phyloP scores from a whole-genome alignment of 2,113 vertebrate genomes.

The Scortum barcoo region DNA sequence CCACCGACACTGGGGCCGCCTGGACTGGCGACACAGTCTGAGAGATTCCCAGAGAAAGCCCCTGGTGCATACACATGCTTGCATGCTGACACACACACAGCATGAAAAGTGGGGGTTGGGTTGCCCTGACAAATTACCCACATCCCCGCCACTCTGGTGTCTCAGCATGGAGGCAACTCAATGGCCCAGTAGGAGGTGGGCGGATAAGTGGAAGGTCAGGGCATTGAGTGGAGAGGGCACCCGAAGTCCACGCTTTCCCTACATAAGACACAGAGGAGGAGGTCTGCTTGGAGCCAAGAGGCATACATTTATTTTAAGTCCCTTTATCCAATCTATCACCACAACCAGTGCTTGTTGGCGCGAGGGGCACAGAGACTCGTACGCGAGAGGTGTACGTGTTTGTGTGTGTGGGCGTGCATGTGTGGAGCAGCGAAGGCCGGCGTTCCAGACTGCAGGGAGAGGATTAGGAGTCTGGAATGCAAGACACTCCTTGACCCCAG shows the following conservation, averaged over 20 bases:
- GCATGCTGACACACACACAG: constrained; percentile 65
- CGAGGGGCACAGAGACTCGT: constrained; percentile 14
- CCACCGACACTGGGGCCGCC: constrained; percentile 60
- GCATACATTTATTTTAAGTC: constrained; percentile 70
- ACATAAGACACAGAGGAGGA: constrained; percentile 15
- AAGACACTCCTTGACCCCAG: constrained; percentile 80
- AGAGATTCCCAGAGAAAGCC: constrained; percentile 70
- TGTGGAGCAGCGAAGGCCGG: constrained; percentile 61
- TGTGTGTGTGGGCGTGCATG: constrained; percentile 55
- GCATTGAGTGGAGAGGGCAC: constrained; percentile 57
- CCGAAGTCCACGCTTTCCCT: constrained; percentile 57
- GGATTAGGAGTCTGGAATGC: constrained; percentile 84
- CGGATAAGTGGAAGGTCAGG: constrained; percentile 74
- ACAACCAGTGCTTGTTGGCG: constrained; percentile 53
- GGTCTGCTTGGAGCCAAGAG: constrained; percentile 16
- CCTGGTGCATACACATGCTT: constrained; percentile 67
- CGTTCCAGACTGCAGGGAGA: constrained; percentile 78
- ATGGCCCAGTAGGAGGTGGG: constrained; percentile 60
- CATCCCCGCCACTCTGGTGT: constrained; percentile 69
- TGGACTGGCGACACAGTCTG: constrained; percentile 68
- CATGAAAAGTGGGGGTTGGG: constrained; percentile 65
- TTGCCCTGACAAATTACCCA: constrained; percentile 81
- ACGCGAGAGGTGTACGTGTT: constrained; percentile 45
- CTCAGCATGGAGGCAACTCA: constrained; percentile 68
- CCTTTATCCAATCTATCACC: constrained; percentile 76